Percentiles rank a stretch among this genome's conserved stretches.
Evolutionary conservation across 1,140 invertebrate genomes (phyloP).

Genomic region (Pseudomyrmex gracilis): DNA sequence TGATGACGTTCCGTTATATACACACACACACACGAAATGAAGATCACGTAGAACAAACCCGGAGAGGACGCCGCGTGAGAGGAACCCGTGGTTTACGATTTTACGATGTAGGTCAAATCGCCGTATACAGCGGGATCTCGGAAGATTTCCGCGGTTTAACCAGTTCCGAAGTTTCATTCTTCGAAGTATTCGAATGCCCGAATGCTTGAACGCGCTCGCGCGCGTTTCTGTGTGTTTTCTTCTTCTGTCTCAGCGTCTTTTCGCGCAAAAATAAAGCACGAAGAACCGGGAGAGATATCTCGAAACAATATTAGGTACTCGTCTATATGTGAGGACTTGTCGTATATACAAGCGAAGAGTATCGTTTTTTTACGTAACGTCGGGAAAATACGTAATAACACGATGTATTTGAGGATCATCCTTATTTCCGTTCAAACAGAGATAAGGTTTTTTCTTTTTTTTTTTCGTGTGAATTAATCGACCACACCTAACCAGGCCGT

Average conservation of each 20-base stretch:
- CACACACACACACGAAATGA: not conserved
- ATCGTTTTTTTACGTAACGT: not conserved
- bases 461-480: too few relatives aligned
- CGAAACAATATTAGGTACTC: too few relatives aligned
- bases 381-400: not conserved
- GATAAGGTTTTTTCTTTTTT: slow-evolving; percentile 12
- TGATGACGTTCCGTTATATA: slow-evolving; percentile 47
- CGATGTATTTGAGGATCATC: not conserved
- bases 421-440: not conserved
- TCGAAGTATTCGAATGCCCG: slow-evolving; percentile 30
- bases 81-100: slow-evolving; percentile 39
- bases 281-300: too few relatives aligned
- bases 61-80: not conserved
- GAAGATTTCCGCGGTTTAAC: slow-evolving; percentile 11
- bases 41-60: slow-evolving; percentile 51
- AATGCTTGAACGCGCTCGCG: not conserved
- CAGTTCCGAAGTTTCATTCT: slow-evolving; percentile 29
- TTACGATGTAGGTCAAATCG: slow-evolving; percentile 52
- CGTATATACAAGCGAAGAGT: not conserved
- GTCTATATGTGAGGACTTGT: too few relatives aligned
- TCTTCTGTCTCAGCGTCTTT: too few relatives aligned
- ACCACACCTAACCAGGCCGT: not conserved
- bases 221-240: too few relatives aligned
- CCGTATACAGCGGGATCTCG: slow-evolving; percentile 12
- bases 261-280: too few relatives aligned